A percentile compares a stretch with the other conserved stretches of the same genome.
Evolutionary conservation across 2,888 invertebrate genomes (phyloP).

Genomic region (Brenthis daphne): DNA sequence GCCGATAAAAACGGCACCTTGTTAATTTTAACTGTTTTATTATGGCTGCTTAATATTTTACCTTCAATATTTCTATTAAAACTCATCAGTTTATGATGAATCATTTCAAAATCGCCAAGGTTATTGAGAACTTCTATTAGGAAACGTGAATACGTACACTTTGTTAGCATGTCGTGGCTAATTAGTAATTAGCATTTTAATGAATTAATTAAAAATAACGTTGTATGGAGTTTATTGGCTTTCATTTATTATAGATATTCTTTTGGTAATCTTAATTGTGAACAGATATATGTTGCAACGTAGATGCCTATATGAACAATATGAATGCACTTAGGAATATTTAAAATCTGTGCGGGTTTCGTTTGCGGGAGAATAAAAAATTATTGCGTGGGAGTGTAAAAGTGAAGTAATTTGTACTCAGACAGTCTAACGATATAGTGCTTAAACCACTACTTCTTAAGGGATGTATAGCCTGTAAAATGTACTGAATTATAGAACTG

Average conservation of each 20-base stretch:
- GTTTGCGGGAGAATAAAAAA: no score
- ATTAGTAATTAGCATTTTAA: constrained; percentile 29
- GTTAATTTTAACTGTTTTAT: constrained; percentile 77
- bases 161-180: constrained; percentile 25
- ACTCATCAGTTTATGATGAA: constrained; percentile 41
- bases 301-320: no score
- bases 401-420: no score
- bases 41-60: constrained; percentile 68
- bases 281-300: background rate
- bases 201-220: constrained; percentile 4
- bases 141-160: background rate
- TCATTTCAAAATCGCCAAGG: constrained; percentile 19
- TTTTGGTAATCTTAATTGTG: background rate
- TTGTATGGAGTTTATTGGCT: constrained; percentile 2
- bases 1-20: constrained; percentile 75
- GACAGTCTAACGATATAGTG: no score
- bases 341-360: no score
- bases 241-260: background rate
- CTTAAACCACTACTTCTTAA: no score
- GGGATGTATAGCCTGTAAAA: no score
- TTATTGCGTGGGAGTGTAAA: no score
- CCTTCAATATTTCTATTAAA: constrained; percentile 54
- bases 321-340: no score
- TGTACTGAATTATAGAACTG: no score
- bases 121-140: constrained; percentile 7